Base-by-base conservation (phyloP, 1,140 invertebrate genomes). In the Notospermus geniculatus region DNA sequence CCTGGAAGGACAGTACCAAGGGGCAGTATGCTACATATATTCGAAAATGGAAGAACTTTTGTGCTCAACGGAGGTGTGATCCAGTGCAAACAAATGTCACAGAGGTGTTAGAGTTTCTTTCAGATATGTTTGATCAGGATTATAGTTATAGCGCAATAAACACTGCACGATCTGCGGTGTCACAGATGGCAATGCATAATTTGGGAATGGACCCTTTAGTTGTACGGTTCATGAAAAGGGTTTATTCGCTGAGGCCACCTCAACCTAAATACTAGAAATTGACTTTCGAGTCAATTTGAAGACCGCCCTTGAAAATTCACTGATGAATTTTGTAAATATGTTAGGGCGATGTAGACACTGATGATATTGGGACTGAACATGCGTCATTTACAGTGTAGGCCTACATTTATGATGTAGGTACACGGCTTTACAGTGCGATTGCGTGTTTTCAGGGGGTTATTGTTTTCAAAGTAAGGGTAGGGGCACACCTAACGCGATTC, bases 11-110 rank as follows among this genome's bases (percentile, higher is more conserved):
- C 4, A 13, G 23, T 2, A 66, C 57, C 1, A n/a, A 63, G 30
- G 65, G 59, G 39, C 57, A 60, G n/a, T 70, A 70, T 52, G 41
- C 17, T 13, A 43, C 32, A 28, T 68, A 55, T 39, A 60, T 65
- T 17, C 39, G 54, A 36, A 61, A 59, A 59, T 68, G 64, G 62
- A 55, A 55, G 43, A 29, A 23, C 19, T 11, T 5, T 61, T 50
- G 25, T 57, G 55, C 15, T 58, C 41, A 62, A 46, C 54, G 43
- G 41, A 28, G 53, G 29, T 36, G 65, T 43, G 32, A 63, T 63
- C 7, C 1, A 17, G n/a, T 59, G 60, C 45, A 39, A 53, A 5
- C 59, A 23, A 22, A 25, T 61, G 22, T 63, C 50, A 41, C 52
- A 30, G 1, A 57, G 54, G 39, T 60, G 1, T 57, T 45, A 22